phyloP scores from a whole-genome alignment of 1,140 invertebrate species.

The Armadillidium nasatum region DNA sequence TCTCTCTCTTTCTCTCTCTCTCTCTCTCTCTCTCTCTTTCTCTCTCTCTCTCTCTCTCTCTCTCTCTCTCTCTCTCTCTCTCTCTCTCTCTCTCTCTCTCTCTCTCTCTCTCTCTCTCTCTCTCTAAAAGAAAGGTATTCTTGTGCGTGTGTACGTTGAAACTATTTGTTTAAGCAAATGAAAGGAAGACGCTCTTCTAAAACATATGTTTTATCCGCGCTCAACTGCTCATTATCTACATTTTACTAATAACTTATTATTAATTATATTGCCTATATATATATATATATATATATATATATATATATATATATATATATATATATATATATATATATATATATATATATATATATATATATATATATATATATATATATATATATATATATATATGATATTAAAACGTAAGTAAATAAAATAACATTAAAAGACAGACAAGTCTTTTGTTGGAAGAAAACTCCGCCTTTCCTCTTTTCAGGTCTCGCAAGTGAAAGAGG shows the following conservation, averaged over 20 bases:
- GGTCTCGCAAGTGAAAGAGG: too few species aligned
- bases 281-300: neutral
- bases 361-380: neutral
- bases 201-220: too few species aligned
- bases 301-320: neutral
- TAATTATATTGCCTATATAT: neutral
- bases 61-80: slow-evolving; percentile 8
- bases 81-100: slow-evolving; percentile 20
- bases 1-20: neutral
- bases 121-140: too few species aligned
- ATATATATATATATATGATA: neutral
- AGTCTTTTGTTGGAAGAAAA: too few species aligned
- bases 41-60: slow-evolving; percentile 6
- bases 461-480: too few species aligned
- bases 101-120: slow-evolving; percentile 2
- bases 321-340: neutral
- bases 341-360: neutral
- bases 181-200: too few species aligned
- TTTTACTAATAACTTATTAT: too few species aligned
- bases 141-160: too few species aligned
- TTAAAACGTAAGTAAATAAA: too few species aligned
- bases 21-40: neutral
- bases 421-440: too few species aligned
- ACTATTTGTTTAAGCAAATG: too few species aligned
- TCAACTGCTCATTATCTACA: too few species aligned